These are phyloP conservation scores for Emberiza fucata DNA, from an alignment of 2,113 vertebrate species.

Conservation along the genomic window DNA sequence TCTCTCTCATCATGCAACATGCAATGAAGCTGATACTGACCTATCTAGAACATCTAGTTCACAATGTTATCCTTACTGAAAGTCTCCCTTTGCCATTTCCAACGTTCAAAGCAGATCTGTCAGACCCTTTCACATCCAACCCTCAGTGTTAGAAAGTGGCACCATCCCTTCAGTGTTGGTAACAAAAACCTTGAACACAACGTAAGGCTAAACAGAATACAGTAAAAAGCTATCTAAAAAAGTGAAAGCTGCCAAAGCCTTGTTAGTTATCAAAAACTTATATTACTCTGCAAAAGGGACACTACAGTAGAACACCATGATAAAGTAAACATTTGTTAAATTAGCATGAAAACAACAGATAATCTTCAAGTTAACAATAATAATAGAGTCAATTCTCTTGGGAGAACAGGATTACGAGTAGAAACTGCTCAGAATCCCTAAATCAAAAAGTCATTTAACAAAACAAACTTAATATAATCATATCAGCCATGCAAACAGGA, in stretches of 20 bases:
- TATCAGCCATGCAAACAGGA: conserved; percentile 77
- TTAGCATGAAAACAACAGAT: conserved; percentile 74
- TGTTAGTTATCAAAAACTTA: conserved; percentile 46
- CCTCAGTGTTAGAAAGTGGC: conserved; percentile 36
- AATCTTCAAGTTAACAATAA: conserved; percentile 77
- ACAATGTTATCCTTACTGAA: conserved; percentile 51
- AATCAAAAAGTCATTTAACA: conserved; percentile 77
- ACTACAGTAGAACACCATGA: conserved; percentile 37
- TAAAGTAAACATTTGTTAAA: conserved; percentile 73
- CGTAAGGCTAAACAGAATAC: conserved; percentile 4
- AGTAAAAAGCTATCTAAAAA: conserved; percentile 45
- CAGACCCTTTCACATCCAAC: conserved; percentile 57
- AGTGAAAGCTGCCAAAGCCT: conserved; percentile 39
- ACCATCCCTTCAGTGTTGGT: conserved; percentile 36
- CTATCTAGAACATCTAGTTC: conserved; percentile 69
- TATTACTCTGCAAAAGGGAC: conserved; percentile 44
- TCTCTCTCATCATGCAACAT: conserved; percentile 91
- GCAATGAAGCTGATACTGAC: conserved; percentile 81
- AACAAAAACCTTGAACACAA: conserved; percentile 25
- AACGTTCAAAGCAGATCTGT: conserved; percentile 42
- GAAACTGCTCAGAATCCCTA: conserved; percentile 76
- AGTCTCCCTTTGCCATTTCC: conserved; percentile 61
- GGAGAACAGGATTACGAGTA: conserved; percentile 70
- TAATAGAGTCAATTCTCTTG: conserved; percentile 71
- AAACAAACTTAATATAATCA: conserved; percentile 78